Evolutionary conservation across 23 tunicate species (phyloP).

Genomic region (Clavelina lepadiformis): DNA sequence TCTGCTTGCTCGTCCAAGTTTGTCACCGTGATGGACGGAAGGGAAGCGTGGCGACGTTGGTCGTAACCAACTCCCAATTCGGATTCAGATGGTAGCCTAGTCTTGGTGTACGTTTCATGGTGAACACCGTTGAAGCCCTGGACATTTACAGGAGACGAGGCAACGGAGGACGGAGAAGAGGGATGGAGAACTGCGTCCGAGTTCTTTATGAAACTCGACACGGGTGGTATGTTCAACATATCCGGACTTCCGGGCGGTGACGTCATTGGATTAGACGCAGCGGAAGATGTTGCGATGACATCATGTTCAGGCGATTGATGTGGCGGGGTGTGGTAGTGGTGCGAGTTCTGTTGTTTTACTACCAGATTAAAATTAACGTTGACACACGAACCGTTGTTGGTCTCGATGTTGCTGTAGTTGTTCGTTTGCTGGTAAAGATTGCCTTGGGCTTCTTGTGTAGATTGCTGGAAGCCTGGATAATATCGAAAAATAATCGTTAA

Average conservation of each 20-base stretch:
- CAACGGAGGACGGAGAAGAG: constrained; percentile 44
- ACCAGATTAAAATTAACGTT: constrained; percentile 83
- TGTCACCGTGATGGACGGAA: constrained; percentile 23
- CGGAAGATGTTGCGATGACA: not conserved
- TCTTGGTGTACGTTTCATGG: constrained; percentile 15
- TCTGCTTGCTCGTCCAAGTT: constrained; percentile 9
- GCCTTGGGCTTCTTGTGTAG: not conserved
- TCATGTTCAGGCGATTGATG: constrained; percentile 28
- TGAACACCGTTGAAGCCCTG: constrained; percentile 16
- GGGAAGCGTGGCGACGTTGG: constrained; percentile 34
- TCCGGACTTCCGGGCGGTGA: constrained; percentile 58
- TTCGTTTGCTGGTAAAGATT: constrained; percentile 43
- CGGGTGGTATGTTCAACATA: constrained; percentile 68
- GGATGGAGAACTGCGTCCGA: constrained; percentile 91
- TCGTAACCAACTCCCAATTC: constrained; percentile 32
- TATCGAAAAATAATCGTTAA: too few relatives aligned
- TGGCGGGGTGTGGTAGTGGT: constrained; percentile 33
- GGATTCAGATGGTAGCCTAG: constrained; percentile 55
- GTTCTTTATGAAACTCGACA: constrained; percentile 85
- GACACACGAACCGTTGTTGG: constrained; percentile 44
- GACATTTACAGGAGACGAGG: constrained; percentile 19
- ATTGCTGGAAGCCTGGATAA: too few relatives aligned
- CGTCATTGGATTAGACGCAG: constrained; percentile 18
- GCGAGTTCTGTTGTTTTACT: constrained; percentile 63
- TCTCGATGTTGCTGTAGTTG: constrained; percentile 32